phyloP scores from a whole-genome alignment of 2,113 vertebrate genomes.

The chimpanzee (Pan troglodytes) region DNA sequence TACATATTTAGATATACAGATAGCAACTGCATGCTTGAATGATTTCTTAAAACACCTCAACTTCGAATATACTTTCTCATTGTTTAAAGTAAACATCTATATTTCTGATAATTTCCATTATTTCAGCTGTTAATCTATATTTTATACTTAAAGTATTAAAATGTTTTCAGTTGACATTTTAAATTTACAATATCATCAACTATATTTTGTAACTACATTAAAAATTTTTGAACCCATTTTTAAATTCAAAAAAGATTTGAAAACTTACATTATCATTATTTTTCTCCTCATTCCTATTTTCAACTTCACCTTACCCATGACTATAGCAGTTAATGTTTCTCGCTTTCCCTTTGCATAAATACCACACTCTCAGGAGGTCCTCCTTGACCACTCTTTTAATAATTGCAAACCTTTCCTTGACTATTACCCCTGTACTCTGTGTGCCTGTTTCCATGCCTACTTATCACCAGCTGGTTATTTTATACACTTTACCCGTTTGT shows the following conservation, averaged over 20 bases:
- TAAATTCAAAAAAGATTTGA: background rate
- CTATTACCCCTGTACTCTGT: background rate
- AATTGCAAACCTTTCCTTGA: background rate
- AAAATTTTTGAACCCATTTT: background rate
- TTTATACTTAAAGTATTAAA: background rate
- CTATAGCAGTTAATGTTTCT: background rate
- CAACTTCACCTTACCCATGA: background rate
- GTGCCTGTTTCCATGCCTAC: background rate
- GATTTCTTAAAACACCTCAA: background rate
- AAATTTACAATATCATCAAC: background rate
- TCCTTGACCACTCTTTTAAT: background rate
- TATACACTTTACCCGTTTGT: background rate
- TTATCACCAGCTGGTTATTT: background rate
- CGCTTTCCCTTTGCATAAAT: background rate
- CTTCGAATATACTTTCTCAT: background rate
- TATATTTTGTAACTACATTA: background rate
- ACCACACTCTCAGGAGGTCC: background rate
- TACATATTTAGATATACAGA: background rate
- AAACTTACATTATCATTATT: background rate
- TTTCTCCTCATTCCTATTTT: background rate
- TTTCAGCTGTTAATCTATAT: background rate
- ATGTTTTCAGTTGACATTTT: background rate
- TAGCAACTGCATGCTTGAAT: background rate
- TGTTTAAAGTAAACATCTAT: background rate
- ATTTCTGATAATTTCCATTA: background rate